Evolutionary conservation across 2,888 invertebrate species (phyloP).

Genomic region (Mesorhabditis belari): DNA sequence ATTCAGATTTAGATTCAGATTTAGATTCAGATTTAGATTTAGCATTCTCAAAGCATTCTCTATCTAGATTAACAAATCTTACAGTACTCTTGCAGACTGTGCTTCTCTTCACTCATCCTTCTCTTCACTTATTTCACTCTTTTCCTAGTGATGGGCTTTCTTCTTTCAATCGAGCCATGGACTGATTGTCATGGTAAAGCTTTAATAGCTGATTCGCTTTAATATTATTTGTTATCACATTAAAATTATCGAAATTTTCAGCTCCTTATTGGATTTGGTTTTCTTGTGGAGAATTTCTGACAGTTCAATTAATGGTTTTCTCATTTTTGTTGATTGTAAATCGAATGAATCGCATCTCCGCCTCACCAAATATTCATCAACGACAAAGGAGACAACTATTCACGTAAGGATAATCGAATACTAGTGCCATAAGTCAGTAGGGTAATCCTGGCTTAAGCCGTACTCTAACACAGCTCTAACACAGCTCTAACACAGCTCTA

Average conservation of each 20-base stretch:
- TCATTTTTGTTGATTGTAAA: conserved; percentile 29
- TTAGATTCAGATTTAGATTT: too few relatives aligned
- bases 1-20: too few relatives aligned
- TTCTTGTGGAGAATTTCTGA: conserved; percentile 29
- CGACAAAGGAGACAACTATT: conserved; percentile 22
- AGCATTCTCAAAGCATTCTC: background rate
- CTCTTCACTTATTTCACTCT: conserved; percentile 36
- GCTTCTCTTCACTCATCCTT: conserved; percentile 29
- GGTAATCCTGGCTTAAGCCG: too few relatives aligned
- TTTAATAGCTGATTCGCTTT: background rate
- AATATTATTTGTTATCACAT: background rate
- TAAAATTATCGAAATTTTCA: conserved; percentile 6
- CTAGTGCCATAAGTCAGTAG: background rate
- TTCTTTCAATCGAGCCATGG: conserved; percentile 30
- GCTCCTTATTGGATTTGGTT: conserved; percentile 41
- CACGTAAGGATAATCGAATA: conserved; percentile 8
- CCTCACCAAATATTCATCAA: conserved; percentile 21
- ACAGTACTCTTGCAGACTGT: conserved; percentile 14
- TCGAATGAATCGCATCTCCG: conserved; percentile 32
- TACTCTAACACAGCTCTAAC: too few relatives aligned
- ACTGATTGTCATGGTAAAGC: conserved; percentile 30
- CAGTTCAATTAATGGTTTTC: conserved; percentile 33
- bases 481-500: too few relatives aligned
- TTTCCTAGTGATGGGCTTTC: conserved; percentile 32
- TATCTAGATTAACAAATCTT: background rate